Evolutionary conservation across 2,888 invertebrate species (phyloP).

Genomic region (Serrognathus titanus): DNA sequence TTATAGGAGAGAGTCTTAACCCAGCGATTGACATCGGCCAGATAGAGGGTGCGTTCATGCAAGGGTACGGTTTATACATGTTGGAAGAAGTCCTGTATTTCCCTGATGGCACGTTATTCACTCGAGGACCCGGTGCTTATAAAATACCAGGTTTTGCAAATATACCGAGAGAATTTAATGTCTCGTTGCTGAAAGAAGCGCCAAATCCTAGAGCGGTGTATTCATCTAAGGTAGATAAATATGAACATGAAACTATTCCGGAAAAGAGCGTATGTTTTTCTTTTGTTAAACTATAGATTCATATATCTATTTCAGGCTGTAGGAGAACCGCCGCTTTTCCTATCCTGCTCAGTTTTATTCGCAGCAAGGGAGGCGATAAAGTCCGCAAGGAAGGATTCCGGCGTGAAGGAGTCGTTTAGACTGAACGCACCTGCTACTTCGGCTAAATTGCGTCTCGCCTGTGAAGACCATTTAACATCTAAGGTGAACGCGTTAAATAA

Average conservation of each 20-base stretch:
- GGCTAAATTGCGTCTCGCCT: slow-evolving; percentile 85
- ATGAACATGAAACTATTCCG: neutral
- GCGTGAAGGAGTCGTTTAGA: slow-evolving; percentile 54
- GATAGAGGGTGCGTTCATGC: slow-evolving; percentile 91
- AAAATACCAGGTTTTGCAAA: slow-evolving; percentile 92
- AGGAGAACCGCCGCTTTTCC: slow-evolving; percentile 91
- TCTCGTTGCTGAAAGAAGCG: slow-evolving; percentile 85
- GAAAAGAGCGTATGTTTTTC: no score
- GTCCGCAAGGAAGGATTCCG: slow-evolving; percentile 71
- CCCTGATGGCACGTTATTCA: slow-evolving; percentile 75
- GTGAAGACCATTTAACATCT: slow-evolving; percentile 76
- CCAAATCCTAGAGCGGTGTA: slow-evolving; percentile 89
- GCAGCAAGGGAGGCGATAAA: slow-evolving; percentile 86
- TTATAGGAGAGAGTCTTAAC: slow-evolving; percentile 72
- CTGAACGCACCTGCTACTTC: slow-evolving; percentile 85
- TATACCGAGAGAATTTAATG: slow-evolving; percentile 89
- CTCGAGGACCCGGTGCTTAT: slow-evolving; percentile 89
- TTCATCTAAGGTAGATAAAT: slow-evolving; percentile 92
- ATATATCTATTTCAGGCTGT: slow-evolving; percentile 66
- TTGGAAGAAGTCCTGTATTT: slow-evolving; percentile 88
- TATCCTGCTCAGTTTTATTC: slow-evolving; percentile 84
- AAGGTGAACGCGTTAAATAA: slow-evolving; percentile 50
- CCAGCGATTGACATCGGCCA: slow-evolving; percentile 97
- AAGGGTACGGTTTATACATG: slow-evolving; percentile 90
- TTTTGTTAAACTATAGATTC: no score